A percentile compares a stretch with the other conserved stretches of the same genome.
Conservation (phyloP, 2,113 vertebrate genomes). For the Diglossa brunneiventris region DNA sequence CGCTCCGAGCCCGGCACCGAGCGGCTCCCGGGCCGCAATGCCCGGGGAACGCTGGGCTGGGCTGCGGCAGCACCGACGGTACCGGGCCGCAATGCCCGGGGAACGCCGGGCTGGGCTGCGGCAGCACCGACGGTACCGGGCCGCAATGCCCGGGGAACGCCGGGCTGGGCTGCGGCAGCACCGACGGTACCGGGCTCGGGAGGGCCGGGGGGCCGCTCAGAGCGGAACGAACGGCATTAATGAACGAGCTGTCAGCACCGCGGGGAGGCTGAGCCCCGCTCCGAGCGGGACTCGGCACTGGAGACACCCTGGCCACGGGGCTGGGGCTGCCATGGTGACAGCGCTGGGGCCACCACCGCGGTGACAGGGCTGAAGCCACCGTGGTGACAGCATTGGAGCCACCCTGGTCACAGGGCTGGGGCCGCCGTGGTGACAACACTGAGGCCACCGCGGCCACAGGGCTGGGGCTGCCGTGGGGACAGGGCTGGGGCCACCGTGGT, state of each 20-base stretch:
- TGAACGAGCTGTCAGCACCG: not conserved
- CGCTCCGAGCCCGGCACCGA: not conserved
- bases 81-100: not conserved
- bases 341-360: too few relatives aligned
- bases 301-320: not conserved
- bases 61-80: too few relatives aligned
- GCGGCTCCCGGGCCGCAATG: not conserved
- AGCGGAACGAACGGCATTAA: not conserved
- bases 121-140: not conserved
- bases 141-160: not conserved
- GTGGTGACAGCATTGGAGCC: rapidly evolving
- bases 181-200: rapidly evolving
- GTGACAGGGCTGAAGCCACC: not conserved
- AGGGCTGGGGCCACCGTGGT: rapidly evolving
- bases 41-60: not conserved
- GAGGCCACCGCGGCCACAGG: not conserved
- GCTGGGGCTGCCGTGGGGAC: not conserved
- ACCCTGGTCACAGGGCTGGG: not conserved
- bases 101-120: too few relatives aligned
- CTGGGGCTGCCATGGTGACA: not conserved
- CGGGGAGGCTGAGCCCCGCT: not conserved
- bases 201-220: not conserved
- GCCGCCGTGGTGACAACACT: rapidly evolving
- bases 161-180: too few relatives aligned
- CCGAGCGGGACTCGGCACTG: not conserved